Evolutionary conservation across 2,888 invertebrate species (phyloP).

Genomic region (Cylloceria caligata): DNA sequence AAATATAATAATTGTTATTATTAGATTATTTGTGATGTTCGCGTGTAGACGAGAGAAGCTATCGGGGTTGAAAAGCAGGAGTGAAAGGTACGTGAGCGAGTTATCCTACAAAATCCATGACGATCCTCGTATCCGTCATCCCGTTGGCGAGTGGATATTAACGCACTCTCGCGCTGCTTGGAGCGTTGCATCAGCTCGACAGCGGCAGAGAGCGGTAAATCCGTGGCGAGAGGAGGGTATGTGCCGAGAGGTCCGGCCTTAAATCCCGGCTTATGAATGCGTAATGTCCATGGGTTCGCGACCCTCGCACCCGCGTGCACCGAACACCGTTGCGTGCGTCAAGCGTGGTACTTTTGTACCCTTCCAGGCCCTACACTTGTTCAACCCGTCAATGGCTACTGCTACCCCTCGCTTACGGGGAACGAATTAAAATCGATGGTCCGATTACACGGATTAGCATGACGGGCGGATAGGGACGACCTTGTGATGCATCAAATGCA

Average conservation of each 20-base stretch:
- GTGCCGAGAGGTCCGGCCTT: conserved; percentile 74
- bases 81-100: conserved; percentile 1
- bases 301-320: conserved; percentile 61
- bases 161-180: conserved; percentile 59
- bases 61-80: conserved; percentile 12
- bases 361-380: conserved; percentile 2
- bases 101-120: conserved; percentile 61
- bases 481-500: conserved; percentile 36
- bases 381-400: conserved; percentile 22
- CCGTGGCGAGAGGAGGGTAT: conserved; percentile 44
- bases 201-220: conserved; percentile 47
- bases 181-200: conserved; percentile 41
- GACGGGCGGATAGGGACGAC: conserved; percentile 27
- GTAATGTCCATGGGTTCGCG: conserved; percentile 74
- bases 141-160: conserved; percentile 62
- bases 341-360: conserved; percentile 21
- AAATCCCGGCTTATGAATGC: conserved; percentile 80
- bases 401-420: conserved; percentile 36
- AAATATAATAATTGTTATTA: background rate
- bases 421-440: conserved; percentile 70
- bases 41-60: conserved; percentile 74
- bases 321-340: conserved; percentile 47
- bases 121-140: conserved; percentile 57
- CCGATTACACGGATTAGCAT: conserved; percentile 60
- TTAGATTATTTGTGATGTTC: conserved; percentile 24